These are phyloP conservation scores for Sebastiscus tertius DNA, from an alignment of 2,797 vertebrate species.

Conservation along the genomic window DNA sequence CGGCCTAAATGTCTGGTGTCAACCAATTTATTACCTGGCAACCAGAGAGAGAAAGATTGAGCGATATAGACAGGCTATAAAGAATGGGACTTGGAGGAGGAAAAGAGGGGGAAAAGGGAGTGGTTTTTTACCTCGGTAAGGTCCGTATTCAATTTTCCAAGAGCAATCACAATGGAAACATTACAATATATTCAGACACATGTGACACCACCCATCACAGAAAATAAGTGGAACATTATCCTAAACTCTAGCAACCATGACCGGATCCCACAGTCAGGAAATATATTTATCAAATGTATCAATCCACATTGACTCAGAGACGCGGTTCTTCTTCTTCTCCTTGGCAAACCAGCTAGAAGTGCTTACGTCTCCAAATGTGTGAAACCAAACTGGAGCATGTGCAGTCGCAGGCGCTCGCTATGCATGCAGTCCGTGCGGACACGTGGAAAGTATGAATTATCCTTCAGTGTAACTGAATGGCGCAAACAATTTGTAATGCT, in stretches of 20 bases:
- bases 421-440: not conserved
- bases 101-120: not conserved
- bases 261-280: too few species aligned
- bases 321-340: not conserved
- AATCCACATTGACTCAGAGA: not conserved
- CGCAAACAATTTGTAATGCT: not conserved
- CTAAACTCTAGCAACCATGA: too few species aligned
- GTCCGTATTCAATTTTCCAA: not conserved
- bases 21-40: conserved; percentile 69
- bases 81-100: not conserved
- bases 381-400: not conserved
- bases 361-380: not conserved
- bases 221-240: not conserved
- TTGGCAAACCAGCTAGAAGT: not conserved
- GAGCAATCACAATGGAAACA: not conserved
- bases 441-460: too few species aligned
- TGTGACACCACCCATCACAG: not conserved
- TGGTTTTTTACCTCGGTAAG: not conserved
- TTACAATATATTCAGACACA: not conserved
- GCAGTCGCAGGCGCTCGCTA: not conserved
- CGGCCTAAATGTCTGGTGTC: conserved; percentile 69
- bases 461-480: too few species aligned
- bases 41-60: conserved; percentile 4
- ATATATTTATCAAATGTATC: too few species aligned
- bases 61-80: not conserved